Conservation (phyloP, 2,888 invertebrate genomes). For the Volucella zonaria region DNA sequence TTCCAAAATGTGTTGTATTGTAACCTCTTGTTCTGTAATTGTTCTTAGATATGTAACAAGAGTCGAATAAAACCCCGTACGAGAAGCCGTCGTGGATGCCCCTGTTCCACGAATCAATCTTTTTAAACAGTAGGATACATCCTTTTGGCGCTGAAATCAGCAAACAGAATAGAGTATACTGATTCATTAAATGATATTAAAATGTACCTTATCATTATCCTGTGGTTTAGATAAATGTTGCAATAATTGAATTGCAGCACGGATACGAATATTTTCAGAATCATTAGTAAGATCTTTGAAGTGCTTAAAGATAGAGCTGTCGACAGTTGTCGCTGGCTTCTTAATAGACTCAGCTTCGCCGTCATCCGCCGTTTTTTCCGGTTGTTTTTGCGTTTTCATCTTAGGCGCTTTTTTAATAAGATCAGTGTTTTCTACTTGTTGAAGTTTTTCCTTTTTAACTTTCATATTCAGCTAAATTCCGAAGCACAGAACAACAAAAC, state of each 20-base stretch:
- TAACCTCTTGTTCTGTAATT: conserved; percentile 82
- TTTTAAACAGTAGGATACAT: conserved; percentile 87
- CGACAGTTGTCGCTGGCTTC: conserved; percentile 72
- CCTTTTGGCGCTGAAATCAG: conserved; percentile 84
- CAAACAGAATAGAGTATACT: neutral
- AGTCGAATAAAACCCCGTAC: conserved; percentile 88
- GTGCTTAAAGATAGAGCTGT: conserved; percentile 76
- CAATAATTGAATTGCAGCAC: conserved; percentile 76
- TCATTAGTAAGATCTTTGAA: conserved; percentile 78
- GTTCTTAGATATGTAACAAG: conserved; percentile 85
- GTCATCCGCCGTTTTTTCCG: neutral
- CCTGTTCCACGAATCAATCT: conserved; percentile 89
- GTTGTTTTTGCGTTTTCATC: conserved; percentile 44
- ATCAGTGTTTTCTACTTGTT: conserved; percentile 18
- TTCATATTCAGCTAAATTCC: conserved; percentile 54
- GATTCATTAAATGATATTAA: neutral
- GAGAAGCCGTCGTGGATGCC: conserved; percentile 85
- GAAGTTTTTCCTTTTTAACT: conserved; percentile 51
- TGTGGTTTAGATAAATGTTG: conserved; percentile 76
- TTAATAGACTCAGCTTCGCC: neutral
- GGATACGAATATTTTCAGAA: conserved; percentile 75
- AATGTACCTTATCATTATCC: conserved; percentile 76
- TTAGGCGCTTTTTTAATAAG: conserved; percentile 13
- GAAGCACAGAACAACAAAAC: conserved; percentile 43
- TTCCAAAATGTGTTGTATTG: conserved; percentile 84